Conservation (phyloP, 2,113 vertebrate genomes). For the Caretta caretta region DNA sequence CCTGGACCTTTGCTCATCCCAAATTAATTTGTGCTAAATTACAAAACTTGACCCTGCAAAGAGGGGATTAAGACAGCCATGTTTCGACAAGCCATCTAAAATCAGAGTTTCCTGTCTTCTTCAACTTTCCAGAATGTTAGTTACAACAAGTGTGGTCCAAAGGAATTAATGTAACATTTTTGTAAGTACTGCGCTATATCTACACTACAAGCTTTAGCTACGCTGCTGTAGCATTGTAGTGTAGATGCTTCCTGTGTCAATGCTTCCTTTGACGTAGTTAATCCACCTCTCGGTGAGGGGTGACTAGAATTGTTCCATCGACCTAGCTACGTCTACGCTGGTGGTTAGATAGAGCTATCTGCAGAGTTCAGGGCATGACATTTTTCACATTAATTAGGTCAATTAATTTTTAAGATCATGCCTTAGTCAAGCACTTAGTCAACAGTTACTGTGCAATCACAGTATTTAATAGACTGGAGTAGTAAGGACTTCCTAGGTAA, state of each 20-base stretch:
- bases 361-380: neutral
- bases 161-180: neutral
- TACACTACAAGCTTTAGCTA: neutral
- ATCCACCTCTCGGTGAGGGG: neutral
- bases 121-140: neutral
- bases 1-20: neutral
- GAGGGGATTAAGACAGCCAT: neutral
- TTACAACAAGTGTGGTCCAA: neutral
- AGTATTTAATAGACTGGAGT: neutral
- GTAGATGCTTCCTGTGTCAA: neutral
- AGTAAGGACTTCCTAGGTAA: neutral
- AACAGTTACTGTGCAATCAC: neutral
- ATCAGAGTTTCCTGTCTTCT: neutral
- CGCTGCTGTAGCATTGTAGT: neutral
- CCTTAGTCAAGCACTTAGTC: neutral
- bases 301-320: neutral
- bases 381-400: neutral
- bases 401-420: neutral
- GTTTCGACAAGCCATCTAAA: neutral
- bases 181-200: rapidly evolving
- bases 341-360: neutral
- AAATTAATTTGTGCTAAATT: neutral
- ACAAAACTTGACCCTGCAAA: neutral
- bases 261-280: neutral
- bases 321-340: neutral